Conservation (phyloP, 2,888 invertebrate species). For the Stratiomys singularior region DNA sequence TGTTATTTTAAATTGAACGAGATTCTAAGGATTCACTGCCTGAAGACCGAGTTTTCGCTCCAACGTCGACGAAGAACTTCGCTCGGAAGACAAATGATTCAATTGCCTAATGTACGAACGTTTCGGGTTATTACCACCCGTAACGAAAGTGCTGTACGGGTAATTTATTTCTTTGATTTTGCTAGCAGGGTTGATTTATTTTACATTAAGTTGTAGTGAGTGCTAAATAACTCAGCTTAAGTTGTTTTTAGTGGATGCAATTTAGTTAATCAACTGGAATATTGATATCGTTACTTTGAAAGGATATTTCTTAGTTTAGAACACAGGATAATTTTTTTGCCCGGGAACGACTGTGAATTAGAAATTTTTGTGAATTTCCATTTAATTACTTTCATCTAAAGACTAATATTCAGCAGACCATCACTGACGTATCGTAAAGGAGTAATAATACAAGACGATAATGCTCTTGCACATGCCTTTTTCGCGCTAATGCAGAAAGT, state of each 20-base stretch:
- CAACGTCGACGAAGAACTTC: neutral
- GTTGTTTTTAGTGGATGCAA: neutral
- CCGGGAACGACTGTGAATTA: no score
- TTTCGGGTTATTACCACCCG: constrained; percentile 29
- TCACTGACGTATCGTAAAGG: neutral
- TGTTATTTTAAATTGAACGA: constrained; percentile 42
- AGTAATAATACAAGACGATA: neutral
- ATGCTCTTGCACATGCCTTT: no score
- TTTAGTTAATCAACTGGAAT: constrained; percentile 12
- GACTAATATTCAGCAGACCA: no score
- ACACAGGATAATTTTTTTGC: no score
- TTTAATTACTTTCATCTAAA: no score
- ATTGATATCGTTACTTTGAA: constrained; percentile 9
- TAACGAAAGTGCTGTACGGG: constrained; percentile 28
- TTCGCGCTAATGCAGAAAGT: no score
- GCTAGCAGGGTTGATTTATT: constrained; percentile 32
- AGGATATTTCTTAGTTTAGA: neutral
- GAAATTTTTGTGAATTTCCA: no score
- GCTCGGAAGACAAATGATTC: constrained; percentile 38
- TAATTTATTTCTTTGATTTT: constrained; percentile 40
- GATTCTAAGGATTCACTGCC: constrained; percentile 11
- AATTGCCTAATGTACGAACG: constrained; percentile 34
- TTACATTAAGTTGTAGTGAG: constrained; percentile 20
- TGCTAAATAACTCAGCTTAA: constrained; percentile 21
- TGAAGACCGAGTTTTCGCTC: neutral